phyloP scores from a whole-genome alignment of 2,888 invertebrate genomes.

The Malthinus seriepunctatus region DNA sequence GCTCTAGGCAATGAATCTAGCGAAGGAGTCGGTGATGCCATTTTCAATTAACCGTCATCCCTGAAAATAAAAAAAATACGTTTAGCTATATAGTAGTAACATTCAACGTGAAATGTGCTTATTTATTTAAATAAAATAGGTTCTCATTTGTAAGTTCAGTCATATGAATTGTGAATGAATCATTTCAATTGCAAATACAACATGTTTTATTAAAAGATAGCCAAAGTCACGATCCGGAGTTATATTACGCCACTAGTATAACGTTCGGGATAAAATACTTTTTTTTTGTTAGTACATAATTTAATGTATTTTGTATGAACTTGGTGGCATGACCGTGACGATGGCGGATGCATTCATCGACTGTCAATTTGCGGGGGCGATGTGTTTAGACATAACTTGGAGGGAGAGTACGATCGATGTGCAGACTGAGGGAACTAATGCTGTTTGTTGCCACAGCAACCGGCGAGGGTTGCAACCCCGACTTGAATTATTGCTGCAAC shows the following conservation, averaged over 20 bases:
- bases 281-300: too few species aligned
- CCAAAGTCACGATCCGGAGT: too few species aligned
- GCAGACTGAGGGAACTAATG: conserved; percentile 50
- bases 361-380: conserved; percentile 54
- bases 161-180: too few species aligned
- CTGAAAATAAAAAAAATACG: conserved; percentile 61
- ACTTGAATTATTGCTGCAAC: conserved; percentile 55
- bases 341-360: conserved; percentile 36
- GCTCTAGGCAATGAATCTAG: conserved; percentile 90
- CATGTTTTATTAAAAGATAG: too few species aligned
- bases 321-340: conserved; percentile 5
- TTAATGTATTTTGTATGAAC: conserved; percentile 2
- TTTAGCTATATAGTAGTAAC: neutral
- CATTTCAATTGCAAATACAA: too few species aligned
- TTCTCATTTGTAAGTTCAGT: too few species aligned
- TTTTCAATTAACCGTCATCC: conserved; percentile 89
- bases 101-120: neutral
- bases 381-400: conserved; percentile 53
- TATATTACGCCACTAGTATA: too few species aligned
- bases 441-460: conserved; percentile 59
- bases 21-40: conserved; percentile 92
- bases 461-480: conserved; percentile 58
- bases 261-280: too few species aligned
- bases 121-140: too few species aligned
- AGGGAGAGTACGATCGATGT: conserved; percentile 58